Base-by-base conservation (phyloP, 2,113 vertebrate species). In the Halcyon malimbica region DNA sequence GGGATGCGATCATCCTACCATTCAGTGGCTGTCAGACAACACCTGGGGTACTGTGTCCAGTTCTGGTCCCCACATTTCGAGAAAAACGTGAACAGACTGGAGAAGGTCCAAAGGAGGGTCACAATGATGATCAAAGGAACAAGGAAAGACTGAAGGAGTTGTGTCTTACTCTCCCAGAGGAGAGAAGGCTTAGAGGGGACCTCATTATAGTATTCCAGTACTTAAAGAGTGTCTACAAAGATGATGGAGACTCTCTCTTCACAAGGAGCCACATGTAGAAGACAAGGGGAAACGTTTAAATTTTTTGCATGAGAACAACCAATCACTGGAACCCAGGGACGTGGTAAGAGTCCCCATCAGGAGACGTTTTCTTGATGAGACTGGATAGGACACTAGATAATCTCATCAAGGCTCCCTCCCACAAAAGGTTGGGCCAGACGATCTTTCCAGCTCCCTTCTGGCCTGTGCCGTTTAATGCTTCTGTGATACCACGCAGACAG, bases 271-370 rank as follows among this genome's bases (percentile, higher is more conserved):
- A 3, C 14, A 7, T 1, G 24, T 10, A 76, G 53, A 79, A 64
- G 12, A 56, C 20, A 41, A 76, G 6, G 25, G 26, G 26, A 33
- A 69, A 37, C 4, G 8, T 57, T 39, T 63, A 25, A 25, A 51
- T 63, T 44, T 63, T 63, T 41, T 11, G 56, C 1, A 29, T 15
- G 26, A 78, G 9, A 60, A 37, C 13, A 46, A n/a, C 10, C 35
- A 42, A 5, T 3, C n/a, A 17, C 14, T 39, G 33, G 62, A 56
- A 81, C 39, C 5, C 25, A 16, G 14, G 21, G 24, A 81, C 2
- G 0, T 1, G 16, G 16, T 1, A n/a, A 14, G 50, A 54, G 9
- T 21, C 28, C 31, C 14, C 44, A 5, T 14, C 5, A 5, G 0
- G 0, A 23, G 11, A 42, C 12, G 33, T 48, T 89, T 82, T 64